A percentile compares a stretch with the other conserved stretches of the same genome.
Conservation (phyloP, 2,797 vertebrate species). For the Sebastes minor region DNA sequence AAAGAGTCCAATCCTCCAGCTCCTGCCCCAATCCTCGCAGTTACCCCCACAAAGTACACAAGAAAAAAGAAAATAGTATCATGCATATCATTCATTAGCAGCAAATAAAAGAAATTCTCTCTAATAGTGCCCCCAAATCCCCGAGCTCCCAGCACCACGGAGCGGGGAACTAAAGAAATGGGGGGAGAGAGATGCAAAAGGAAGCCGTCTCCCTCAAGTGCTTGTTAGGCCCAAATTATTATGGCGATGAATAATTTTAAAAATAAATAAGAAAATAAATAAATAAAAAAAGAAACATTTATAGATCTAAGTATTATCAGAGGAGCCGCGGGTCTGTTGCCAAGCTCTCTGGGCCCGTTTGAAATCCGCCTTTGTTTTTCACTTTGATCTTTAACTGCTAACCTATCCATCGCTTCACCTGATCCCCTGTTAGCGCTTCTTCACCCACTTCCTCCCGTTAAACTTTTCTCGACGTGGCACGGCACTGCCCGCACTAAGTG, state of each 20-base stretch:
- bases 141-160: slow-evolving; percentile 85
- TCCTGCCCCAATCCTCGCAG: slow-evolving; percentile 73
- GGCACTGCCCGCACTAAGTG: slow-evolving; percentile 67
- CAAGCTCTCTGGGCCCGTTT: slow-evolving; percentile 75
- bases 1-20: slow-evolving; percentile 78
- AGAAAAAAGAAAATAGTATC: slow-evolving; percentile 79
- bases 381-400: slow-evolving; percentile 86
- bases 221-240: slow-evolving; percentile 93
- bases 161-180: slow-evolving; percentile 78
- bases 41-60: slow-evolving; percentile 79
- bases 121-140: slow-evolving; percentile 87
- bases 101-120: slow-evolving; percentile 90
- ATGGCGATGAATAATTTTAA: slow-evolving; percentile 87
- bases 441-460: slow-evolving; percentile 66
- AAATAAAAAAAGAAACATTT: slow-evolving; percentile 86
- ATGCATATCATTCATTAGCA: slow-evolving; percentile 88
- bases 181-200: slow-evolving; percentile 78
- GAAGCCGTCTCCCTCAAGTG: slow-evolving; percentile 92
- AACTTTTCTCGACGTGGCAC: slow-evolving; percentile 58
- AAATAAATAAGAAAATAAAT: slow-evolving; percentile 86
- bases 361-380: slow-evolving; percentile 82
- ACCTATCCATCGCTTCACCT: slow-evolving; percentile 80
- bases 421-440: slow-evolving; percentile 60
- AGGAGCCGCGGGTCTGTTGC: slow-evolving; percentile 81
- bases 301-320: slow-evolving; percentile 84